Evolutionary conservation across 1,140 invertebrate species (phyloP), one percentile per base, ranked within the genome.

Genomic region (Agrilus planipennis): DNA sequence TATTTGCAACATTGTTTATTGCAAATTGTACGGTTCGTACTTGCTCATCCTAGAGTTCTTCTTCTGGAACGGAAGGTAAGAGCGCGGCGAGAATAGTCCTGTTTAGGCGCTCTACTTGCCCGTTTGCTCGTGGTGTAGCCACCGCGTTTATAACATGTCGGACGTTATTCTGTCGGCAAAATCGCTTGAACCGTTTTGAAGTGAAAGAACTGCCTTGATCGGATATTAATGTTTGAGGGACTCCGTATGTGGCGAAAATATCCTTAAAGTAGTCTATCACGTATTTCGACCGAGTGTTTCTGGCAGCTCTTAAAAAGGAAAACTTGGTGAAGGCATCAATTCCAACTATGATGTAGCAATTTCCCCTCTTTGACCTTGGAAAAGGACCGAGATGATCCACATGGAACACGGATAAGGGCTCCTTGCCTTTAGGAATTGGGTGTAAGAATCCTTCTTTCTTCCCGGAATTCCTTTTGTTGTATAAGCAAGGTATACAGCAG

Each of bases 381-480:
- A 51, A 60, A 4, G 49, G 52, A 7, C 53, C 52, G 12, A 57
- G 30, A 38, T 52, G 49, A 32, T 60, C 58, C 9, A 53, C 35
- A 29, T 38, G 36, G n/a, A 17, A 20, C 2, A 41, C 39, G 9
- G 25, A 10, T 15, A 53, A 53, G 12, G 48, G 50, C 14, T 22
- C 10, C 14, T 15, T 27, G 6, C 41, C 11, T 6, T 31, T 28
- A 16, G 35, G 28, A 6, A 46, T 45, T 7, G 46, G 42, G 39
- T 49, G 32, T 3, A 48, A 12, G 16, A 30, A 35, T 12, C 49
- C 44, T 17, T 28, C 14, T 32, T 20, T 15, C 28, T 43, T 46
- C 4, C 53, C 51, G 4, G n/a, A 31, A 0, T 30, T 37, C 4
- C 53, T 41, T 4, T 47, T 53, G 34, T 44, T 59, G 28, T 34